phyloP scores from a whole-genome alignment of 2,888 invertebrate species.

The Flexamia atlantica region DNA sequence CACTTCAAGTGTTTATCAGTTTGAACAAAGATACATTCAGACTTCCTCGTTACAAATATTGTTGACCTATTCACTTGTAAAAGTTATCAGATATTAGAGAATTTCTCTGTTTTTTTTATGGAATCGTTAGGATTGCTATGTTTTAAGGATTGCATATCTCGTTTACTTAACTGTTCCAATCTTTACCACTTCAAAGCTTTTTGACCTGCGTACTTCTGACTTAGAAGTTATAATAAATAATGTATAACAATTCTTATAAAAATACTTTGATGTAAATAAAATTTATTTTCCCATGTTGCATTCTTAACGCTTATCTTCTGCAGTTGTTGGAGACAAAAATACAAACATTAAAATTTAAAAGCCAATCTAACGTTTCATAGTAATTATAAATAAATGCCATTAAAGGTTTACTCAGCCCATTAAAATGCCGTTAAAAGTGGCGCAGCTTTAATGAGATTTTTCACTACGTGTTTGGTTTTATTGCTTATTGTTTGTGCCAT shows the following conservation, averaged over 20 bases:
- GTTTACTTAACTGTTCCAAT: too few species aligned
- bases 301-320: too few species aligned
- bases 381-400: neutral
- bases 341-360: neutral
- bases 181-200: too few species aligned
- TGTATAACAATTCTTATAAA: too few species aligned
- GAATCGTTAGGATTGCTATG: neutral
- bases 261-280: too few species aligned
- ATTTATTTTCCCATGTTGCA: too few species aligned
- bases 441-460: neutral
- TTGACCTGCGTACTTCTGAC: too few species aligned
- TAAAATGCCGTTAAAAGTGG: neutral
- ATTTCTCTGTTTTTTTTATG: too few species aligned
- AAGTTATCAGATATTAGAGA: neutral
- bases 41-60: neutral
- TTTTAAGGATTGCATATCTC: neutral
- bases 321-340: too few species aligned
- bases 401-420: neutral
- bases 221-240: too few species aligned
- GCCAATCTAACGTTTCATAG: neutral
- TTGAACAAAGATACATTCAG: constrained; percentile 32
- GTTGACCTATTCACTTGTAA: neutral
- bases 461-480: neutral
- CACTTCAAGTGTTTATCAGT: constrained; percentile 38
- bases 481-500: neutral